Evolutionary conservation across 2,888 invertebrate species (phyloP), one percentile per base, ranked within the genome.

Genomic region (Germaria angustata): DNA sequence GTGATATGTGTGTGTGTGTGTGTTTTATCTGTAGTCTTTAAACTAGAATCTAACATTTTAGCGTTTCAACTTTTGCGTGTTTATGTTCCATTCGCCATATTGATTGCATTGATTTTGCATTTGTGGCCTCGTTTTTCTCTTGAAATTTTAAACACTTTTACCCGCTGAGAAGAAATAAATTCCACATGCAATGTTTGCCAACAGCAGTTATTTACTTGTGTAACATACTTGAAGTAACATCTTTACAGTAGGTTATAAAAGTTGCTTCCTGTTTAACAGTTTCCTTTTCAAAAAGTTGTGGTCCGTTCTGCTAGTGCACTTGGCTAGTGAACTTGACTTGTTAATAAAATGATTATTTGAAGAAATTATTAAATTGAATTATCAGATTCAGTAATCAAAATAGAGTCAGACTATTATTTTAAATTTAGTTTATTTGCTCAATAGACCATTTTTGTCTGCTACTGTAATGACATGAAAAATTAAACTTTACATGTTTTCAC

Each of bases 91-190:
- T 17, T 15, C 28, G 8, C 8, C 15, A 51, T 77, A 81, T 81
- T 77, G 68, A 81, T 76, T 77, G 55, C 77, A 73, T 72, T 77
- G 77, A 77, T 77, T 81, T 81, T 77, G 66, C 55, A 77, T 81
- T n/a, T 77, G 81, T 77, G 81, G 77, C 77, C 81, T 73, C 77
- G 68, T 72, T 81, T 81, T 77, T 72, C 39, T 73, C 68, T 77
- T 81, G 68, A 73, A 81, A 55, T 72, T 77, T 66, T 44, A 22
- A 73, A 49, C 36, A 20, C 5, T 51, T 44, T 51, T 7, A 44
- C 7, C n/a, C 57, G 13, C 34, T 24, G 34, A 8, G 24, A 59
- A 28, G 28, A 34, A 28, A 72, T 53, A 49, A 39, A 61, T 7
- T 5, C n/a, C 13, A 49, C 9, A 36, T 36, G 5, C 0, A 22